These are phyloP conservation scores for Romanogobio albipinnatus DNA, from an alignment of 2,113 vertebrate genomes.

Conservation along the genomic window DNA sequence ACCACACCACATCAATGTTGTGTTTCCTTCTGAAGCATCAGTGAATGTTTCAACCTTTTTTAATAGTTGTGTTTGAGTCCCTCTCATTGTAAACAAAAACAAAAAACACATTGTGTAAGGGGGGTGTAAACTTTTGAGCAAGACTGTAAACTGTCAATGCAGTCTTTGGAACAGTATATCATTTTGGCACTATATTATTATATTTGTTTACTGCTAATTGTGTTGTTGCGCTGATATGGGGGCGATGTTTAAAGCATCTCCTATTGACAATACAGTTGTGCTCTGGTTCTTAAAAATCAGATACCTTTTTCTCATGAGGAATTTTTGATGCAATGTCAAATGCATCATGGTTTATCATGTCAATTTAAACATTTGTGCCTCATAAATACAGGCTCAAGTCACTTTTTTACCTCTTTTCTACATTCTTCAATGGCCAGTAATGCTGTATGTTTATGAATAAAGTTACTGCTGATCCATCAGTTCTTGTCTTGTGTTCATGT, in stretches of 20 bases:
- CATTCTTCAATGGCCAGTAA: background rate
- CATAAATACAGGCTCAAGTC: slow-evolving; percentile 7
- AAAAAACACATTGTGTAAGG: too few species aligned
- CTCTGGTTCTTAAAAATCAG: background rate
- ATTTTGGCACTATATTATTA: background rate
- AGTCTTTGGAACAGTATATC: background rate
- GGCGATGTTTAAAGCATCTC: background rate
- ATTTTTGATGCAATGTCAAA: background rate
- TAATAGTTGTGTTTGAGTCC: too few species aligned
- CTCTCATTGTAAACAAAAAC: too few species aligned
- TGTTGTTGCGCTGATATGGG: background rate
- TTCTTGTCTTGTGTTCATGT: background rate
- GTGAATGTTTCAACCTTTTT: too few species aligned
- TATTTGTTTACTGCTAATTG: background rate
- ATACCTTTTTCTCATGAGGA: background rate
- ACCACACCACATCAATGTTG: too few species aligned
- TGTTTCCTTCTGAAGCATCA: too few species aligned
- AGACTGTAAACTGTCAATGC: background rate
- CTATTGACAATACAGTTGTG: background rate
- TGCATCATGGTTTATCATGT: background rate
- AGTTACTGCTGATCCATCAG: background rate
- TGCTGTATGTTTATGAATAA: slow-evolving; percentile 2
- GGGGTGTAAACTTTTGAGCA: too few species aligned
- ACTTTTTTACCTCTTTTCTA: slow-evolving; percentile 27
- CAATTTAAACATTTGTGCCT: background rate